Percentiles rank a stretch among this genome's conserved stretches.
These are phyloP conservation scores for Empidonax alnorum DNA, from an alignment of 2,113 vertebrate genomes.

Conservation along the genomic window DNA sequence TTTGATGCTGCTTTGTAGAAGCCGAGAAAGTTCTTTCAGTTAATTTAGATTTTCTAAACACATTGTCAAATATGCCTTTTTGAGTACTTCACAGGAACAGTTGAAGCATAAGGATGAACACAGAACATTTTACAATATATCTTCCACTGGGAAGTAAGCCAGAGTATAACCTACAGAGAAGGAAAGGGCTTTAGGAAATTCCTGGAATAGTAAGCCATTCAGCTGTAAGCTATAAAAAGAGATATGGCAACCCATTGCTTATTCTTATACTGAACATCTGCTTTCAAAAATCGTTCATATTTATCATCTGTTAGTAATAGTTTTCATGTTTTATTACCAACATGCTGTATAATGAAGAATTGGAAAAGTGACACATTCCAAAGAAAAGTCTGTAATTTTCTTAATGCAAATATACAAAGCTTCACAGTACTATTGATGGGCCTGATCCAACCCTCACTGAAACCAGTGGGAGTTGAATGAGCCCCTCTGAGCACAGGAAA, in stretches of 20 bases:
- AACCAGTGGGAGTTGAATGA: constrained; percentile 36
- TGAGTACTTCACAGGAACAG: background rate
- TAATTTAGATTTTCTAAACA: background rate
- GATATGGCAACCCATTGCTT: constrained; percentile 26
- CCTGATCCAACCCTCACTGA: constrained; percentile 22
- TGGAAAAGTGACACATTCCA: background rate
- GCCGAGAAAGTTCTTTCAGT: background rate
- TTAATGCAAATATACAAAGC: background rate
- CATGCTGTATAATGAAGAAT: constrained; percentile 49
- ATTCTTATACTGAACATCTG: constrained; percentile 39
- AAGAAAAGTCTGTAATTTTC: constrained; percentile 43
- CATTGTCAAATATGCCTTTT: background rate
- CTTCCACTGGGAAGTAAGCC: constrained; percentile 18
- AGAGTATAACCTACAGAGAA: background rate
- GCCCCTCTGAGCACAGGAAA: constrained; percentile 46
- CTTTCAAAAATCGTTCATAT: constrained; percentile 36
- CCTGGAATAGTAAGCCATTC: background rate
- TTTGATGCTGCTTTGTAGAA: background rate
- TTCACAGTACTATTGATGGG: background rate
- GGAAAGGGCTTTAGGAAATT: background rate
- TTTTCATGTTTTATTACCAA: constrained; percentile 49
- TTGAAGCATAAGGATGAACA: background rate
- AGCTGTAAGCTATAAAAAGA: constrained; percentile 36
- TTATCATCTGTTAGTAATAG: constrained; percentile 41
- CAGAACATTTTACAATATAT: background rate